A percentile compares a stretch with the other conserved stretches of the same genome.
These are phyloP conservation scores for Hypomecis atomaria DNA, from an alignment of 2,888 invertebrate species.

Conservation along the genomic window DNA sequence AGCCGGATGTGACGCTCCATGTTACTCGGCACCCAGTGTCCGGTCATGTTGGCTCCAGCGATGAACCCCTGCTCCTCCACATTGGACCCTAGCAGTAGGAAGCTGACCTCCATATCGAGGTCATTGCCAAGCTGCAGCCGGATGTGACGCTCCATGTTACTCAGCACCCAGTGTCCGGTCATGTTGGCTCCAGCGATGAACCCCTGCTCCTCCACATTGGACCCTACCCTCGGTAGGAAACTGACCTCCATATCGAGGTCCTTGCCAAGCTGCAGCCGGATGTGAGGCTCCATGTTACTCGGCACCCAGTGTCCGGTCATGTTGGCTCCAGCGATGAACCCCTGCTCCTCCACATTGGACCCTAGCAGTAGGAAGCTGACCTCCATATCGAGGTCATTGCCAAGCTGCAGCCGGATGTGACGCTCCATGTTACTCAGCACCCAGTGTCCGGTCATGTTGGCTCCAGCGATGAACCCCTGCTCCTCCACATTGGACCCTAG, in stretches of 20 bases:
- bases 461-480: no score
- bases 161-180: no score
- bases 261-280: constrained; percentile 55
- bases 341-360: constrained; percentile 65
- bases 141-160: background rate
- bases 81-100: no score
- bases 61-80: no score
- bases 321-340: constrained; percentile 73
- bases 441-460: constrained; percentile 81
- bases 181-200: background rate
- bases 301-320: constrained; percentile 76
- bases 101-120: background rate
- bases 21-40: constrained; percentile 71
- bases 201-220: background rate
- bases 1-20: constrained; percentile 67
- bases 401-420: constrained; percentile 59
- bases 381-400: constrained; percentile 58
- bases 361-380: constrained; percentile 52
- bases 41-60: no score
- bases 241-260: constrained; percentile 60
- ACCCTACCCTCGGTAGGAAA: background rate
- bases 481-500: no score
- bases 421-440: constrained; percentile 70
- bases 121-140: background rate
- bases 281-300: constrained; percentile 71